Evolutionary conservation across 2,113 vertebrate genomes (phyloP).

Genomic region (Ibidorhyncha struthersii): DNA sequence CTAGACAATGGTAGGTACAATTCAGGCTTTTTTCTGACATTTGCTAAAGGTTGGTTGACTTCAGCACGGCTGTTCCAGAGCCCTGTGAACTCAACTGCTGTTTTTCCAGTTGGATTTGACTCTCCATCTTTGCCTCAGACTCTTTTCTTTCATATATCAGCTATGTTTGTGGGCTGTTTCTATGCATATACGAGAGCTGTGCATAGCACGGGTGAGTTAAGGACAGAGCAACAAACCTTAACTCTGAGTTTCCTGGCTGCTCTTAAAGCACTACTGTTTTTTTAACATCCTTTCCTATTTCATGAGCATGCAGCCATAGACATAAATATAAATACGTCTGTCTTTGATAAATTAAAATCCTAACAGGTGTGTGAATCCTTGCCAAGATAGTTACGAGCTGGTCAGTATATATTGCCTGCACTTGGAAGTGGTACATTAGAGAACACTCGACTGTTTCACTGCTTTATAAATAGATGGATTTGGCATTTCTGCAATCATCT

Average conservation of each 20-base stretch:
- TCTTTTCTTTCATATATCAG: not conserved
- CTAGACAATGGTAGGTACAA: not conserved
- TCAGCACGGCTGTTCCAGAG: not conserved
- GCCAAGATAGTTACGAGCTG: slow-evolving; percentile 56
- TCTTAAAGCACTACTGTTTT: slow-evolving; percentile 30
- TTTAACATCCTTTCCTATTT: slow-evolving; percentile 63
- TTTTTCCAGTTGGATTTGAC: not conserved
- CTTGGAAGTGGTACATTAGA: slow-evolving; percentile 55
- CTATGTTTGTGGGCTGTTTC: not conserved
- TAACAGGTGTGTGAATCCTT: slow-evolving; percentile 65
- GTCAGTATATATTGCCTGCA: slow-evolving; percentile 54
- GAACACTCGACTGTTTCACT: slow-evolving; percentile 22
- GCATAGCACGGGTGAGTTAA: not conserved
- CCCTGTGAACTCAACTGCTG: not conserved
- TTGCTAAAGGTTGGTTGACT: not conserved
- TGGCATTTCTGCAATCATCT: slow-evolving; percentile 62
- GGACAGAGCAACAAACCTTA: slow-evolving; percentile 38
- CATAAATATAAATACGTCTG: slow-evolving; percentile 70
- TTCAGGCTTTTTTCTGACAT: not conserved
- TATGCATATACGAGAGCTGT: not conserved
- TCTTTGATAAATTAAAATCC: slow-evolving; percentile 70
- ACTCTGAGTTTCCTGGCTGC: slow-evolving; percentile 5
- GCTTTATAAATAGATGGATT: slow-evolving; percentile 72
- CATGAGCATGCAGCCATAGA: slow-evolving; percentile 16
- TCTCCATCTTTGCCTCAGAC: not conserved